phyloP scores from a whole-genome alignment of 2,888 invertebrate genomes.

The Brachyopa scutellaris region DNA sequence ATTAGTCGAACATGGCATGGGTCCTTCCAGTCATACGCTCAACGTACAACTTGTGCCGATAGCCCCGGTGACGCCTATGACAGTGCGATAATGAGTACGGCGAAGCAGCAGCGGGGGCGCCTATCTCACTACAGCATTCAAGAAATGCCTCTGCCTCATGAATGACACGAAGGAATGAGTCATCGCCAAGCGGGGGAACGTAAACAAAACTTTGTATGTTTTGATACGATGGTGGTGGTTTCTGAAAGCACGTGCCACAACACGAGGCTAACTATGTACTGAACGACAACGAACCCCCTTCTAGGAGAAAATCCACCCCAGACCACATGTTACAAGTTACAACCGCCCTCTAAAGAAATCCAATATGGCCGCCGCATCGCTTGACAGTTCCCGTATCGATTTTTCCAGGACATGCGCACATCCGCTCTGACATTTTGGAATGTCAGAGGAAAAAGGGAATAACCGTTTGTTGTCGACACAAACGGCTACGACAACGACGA shows the following conservation, averaged over 20 bases:
- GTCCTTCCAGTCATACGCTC: slow-evolving; percentile 51
- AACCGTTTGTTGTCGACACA: slow-evolving; percentile 57
- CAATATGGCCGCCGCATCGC: slow-evolving; percentile 59
- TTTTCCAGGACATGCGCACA: slow-evolving; percentile 67
- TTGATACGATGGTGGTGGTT: slow-evolving; percentile 10
- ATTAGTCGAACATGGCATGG: slow-evolving; percentile 11
- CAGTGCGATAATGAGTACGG: neutral
- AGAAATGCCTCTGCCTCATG: slow-evolving; percentile 35
- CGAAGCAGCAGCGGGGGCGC: neutral
- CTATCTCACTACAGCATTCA: slow-evolving; percentile 14
- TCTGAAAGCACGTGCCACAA: slow-evolving; percentile 52
- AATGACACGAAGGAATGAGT: slow-evolving; percentile 52
- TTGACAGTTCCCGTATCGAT: slow-evolving; percentile 63
- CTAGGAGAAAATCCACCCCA: neutral
- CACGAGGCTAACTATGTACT: slow-evolving; percentile 23
- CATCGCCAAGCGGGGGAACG: slow-evolving; percentile 39
- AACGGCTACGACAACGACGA: slow-evolving; percentile 27
- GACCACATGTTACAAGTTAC: slow-evolving; percentile 59
- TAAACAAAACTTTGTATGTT: slow-evolving; percentile 54
- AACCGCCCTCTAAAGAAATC: slow-evolving; percentile 26
- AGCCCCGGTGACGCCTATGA: slow-evolving; percentile 59
- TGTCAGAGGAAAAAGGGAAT: slow-evolving; percentile 51
- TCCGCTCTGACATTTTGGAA: slow-evolving; percentile 31
- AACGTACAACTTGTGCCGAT: slow-evolving; percentile 57
- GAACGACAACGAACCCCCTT: neutral